Conservation (phyloP, 2,888 invertebrate species). For the Cantharis rustica region DNA sequence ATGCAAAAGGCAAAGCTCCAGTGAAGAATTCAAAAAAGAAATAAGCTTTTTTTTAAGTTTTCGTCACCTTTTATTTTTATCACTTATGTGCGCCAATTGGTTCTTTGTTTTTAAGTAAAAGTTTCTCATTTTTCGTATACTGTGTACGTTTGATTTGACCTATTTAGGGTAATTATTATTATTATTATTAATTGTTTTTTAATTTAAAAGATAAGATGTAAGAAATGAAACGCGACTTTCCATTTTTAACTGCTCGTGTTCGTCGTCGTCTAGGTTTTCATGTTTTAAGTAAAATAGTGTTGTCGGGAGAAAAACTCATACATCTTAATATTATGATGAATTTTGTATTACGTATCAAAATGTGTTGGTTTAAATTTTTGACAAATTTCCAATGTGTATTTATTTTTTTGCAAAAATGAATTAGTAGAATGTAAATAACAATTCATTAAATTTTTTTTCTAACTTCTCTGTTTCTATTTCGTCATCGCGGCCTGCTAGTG, state of each 20-base stretch:
- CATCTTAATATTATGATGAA: neutral
- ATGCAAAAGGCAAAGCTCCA: slow-evolving; percentile 70
- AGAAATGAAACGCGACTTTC: neutral
- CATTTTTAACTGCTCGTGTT: neutral
- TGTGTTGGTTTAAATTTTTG: slow-evolving; percentile 22
- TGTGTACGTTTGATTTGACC: slow-evolving; percentile 34
- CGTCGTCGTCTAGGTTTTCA: neutral
- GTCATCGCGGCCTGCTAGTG: too few species aligned
- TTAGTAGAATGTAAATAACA: slow-evolving; percentile 2
- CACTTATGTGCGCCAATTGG: neutral
- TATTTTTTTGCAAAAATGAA: slow-evolving; percentile 37
- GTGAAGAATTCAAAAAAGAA: slow-evolving; percentile 55
- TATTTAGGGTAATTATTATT: slow-evolving; percentile 26
- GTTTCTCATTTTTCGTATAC: slow-evolving; percentile 36
- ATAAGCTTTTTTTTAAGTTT: slow-evolving; percentile 30
- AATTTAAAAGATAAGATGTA: neutral
- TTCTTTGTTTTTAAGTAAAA: slow-evolving; percentile 14
- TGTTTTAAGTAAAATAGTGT: neutral
- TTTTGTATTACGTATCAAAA: neutral
- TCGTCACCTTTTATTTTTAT: neutral
- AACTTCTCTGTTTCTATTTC: neutral
- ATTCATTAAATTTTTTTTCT: slow-evolving; percentile 6
- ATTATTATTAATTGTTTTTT: neutral
- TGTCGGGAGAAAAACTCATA: neutral
- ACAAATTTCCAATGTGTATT: slow-evolving; percentile 35